phyloP scores from a whole-genome alignment of 2,888 invertebrate genomes.

The Sarcophaga variegata region DNA sequence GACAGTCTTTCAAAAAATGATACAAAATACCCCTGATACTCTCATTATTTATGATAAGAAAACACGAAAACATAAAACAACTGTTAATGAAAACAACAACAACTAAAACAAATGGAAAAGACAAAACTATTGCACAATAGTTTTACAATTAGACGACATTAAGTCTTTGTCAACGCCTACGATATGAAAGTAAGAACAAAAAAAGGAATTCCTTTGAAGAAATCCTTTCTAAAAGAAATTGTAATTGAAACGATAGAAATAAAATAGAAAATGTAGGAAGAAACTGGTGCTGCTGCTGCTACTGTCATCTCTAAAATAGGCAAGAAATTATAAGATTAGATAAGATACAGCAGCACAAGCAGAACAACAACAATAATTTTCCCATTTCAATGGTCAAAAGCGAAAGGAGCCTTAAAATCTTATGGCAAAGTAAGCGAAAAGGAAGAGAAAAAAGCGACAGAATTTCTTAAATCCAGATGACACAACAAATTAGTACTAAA shows the following conservation, averaged over 20 bases:
- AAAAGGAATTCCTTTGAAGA: slow-evolving; percentile 11
- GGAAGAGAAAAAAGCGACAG: slow-evolving; percentile 12
- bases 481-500: slow-evolving; percentile 63
- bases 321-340: slow-evolving; percentile 62
- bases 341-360: slow-evolving; percentile 55
- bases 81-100: slow-evolving; percentile 4
- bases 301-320: slow-evolving; percentile 51
- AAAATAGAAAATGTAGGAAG: slow-evolving; percentile 9
- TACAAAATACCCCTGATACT: too few relatives aligned
- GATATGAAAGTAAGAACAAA: slow-evolving; percentile 21
- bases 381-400: background rate
- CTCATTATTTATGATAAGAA: too few relatives aligned
- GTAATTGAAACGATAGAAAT: slow-evolving; percentile 42
- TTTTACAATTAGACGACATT: slow-evolving; percentile 52
- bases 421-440: background rate
- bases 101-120: background rate
- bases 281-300: background rate
- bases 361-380: slow-evolving; percentile 52
- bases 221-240: background rate
- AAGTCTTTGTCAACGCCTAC: slow-evolving; percentile 65
- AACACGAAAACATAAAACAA: background rate
- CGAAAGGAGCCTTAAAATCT: background rate
- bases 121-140: background rate
- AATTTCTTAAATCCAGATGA: slow-evolving; percentile 62
- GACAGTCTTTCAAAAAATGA: too few relatives aligned